phyloP scores from a whole-genome alignment of 2,113 vertebrate species.

The Myrmecophaga tridactyla region DNA sequence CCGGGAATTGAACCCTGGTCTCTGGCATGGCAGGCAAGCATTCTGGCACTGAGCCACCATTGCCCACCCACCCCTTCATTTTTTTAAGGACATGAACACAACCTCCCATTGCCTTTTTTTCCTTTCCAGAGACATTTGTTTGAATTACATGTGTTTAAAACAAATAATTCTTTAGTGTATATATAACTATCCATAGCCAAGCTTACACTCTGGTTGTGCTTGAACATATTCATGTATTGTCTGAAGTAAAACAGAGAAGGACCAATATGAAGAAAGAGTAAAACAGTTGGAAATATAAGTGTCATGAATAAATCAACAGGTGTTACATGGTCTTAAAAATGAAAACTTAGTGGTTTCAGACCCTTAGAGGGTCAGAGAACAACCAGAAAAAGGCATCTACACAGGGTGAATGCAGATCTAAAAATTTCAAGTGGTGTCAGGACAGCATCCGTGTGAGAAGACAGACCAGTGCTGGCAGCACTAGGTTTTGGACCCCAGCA shows the following conservation, averaged over 20 bases:
- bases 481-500: background rate
- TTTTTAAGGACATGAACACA: background rate
- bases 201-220: accelerated
- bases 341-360: background rate
- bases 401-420: background rate
- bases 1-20: no score
- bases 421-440: background rate
- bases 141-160: background rate
- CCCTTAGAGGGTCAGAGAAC: background rate
- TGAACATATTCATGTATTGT: background rate
- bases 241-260: background rate
- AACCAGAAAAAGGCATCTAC: background rate
- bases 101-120: background rate
- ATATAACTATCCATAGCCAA: background rate
- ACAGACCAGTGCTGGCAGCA: accelerated
- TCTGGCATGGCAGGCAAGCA: no score
- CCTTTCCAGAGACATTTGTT: background rate
- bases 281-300: background rate
- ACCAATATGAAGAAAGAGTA: background rate
- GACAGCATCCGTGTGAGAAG: accelerated
- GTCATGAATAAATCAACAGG: background rate
- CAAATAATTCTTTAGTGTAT: background rate
- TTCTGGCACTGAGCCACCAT: no score
- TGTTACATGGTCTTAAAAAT: background rate
- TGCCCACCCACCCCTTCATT: no score